Percentiles rank a stretch among this genome's conserved stretches.
Evolutionary conservation across 2,797 vertebrate genomes (phyloP).

Genomic region (Remorina albescens): DNA sequence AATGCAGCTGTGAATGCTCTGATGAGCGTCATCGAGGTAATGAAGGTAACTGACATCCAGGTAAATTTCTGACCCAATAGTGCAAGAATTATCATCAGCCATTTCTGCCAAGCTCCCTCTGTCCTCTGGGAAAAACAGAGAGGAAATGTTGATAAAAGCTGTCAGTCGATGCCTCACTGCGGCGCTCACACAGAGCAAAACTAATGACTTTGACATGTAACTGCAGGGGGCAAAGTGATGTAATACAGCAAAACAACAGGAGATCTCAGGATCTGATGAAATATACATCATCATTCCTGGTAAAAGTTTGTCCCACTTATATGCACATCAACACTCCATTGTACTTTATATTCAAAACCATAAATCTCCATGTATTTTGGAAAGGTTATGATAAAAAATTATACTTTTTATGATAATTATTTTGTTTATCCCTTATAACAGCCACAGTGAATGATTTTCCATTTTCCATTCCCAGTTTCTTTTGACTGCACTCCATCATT

Average conservation of each 20-base stretch:
- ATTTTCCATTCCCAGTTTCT: not conserved
- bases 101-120: slow-evolving; percentile 56
- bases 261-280: slow-evolving; percentile 43
- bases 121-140: slow-evolving; percentile 73
- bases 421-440: not conserved
- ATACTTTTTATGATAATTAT: not conserved
- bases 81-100: slow-evolving; percentile 82
- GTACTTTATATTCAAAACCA: not conserved
- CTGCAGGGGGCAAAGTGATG: slow-evolving; percentile 64
- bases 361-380: slow-evolving; percentile 19
- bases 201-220: slow-evolving; percentile 67
- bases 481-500: slow-evolving; percentile 4
- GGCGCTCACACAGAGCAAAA: slow-evolving; percentile 53
- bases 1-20: slow-evolving; percentile 88
- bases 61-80: slow-evolving; percentile 89
- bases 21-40: slow-evolving; percentile 93
- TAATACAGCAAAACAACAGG: slow-evolving; percentile 54
- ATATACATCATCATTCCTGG: slow-evolving; percentile 33
- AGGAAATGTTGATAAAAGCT: slow-evolving; percentile 40
- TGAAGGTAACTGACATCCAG: slow-evolving; percentile 97
- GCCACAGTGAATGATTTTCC: not conserved
- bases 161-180: not conserved
- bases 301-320: slow-evolving; percentile 39
- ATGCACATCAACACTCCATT: slow-evolving; percentile 41
- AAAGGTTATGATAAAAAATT: slow-evolving; percentile 24